phyloP scores from a whole-genome alignment of 2,888 invertebrate species.

The Chalcis sispes region DNA sequence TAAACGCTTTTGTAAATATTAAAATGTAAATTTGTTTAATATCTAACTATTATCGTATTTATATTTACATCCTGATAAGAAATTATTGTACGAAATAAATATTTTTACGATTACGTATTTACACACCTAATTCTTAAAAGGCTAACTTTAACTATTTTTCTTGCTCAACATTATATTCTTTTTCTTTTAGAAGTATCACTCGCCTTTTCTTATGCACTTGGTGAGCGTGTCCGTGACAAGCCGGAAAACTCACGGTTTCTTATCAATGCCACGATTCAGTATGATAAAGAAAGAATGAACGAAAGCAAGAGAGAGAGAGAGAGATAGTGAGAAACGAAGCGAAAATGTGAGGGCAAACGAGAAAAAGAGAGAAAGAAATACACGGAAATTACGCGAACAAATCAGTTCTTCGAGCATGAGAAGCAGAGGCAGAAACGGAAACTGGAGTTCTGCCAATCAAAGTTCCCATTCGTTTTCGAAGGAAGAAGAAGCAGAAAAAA shows the following conservation, averaged over 20 bases:
- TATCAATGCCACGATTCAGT: constrained; percentile 2
- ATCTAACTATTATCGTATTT: too few relatives aligned
- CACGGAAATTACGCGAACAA: constrained; percentile 38
- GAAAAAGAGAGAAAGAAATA: neutral
- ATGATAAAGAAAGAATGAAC: neutral
- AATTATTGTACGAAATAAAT: too few relatives aligned
- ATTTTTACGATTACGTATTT: too few relatives aligned
- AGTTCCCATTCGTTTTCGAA: constrained; percentile 45
- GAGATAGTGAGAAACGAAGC: neutral
- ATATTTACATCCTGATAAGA: too few relatives aligned
- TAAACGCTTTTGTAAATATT: too few relatives aligned
- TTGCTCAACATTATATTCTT: neutral
- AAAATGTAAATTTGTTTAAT: too few relatives aligned
- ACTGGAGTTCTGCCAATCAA: constrained; percentile 58
- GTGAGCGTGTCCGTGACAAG: constrained; percentile 19
- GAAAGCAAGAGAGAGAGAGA: neutral
- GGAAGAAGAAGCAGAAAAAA: too few relatives aligned
- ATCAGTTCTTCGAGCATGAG: constrained; percentile 25
- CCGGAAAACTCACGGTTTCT: constrained; percentile 24
- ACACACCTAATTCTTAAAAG: too few relatives aligned
- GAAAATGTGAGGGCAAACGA: neutral
- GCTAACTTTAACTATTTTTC: neutral
- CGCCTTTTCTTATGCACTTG: constrained; percentile 4
- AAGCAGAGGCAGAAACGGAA: constrained; percentile 39
- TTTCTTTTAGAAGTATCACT: neutral